Base-by-base conservation (phyloP, 1,140 invertebrate species). In the Homalodisca vitripennis region DNA sequence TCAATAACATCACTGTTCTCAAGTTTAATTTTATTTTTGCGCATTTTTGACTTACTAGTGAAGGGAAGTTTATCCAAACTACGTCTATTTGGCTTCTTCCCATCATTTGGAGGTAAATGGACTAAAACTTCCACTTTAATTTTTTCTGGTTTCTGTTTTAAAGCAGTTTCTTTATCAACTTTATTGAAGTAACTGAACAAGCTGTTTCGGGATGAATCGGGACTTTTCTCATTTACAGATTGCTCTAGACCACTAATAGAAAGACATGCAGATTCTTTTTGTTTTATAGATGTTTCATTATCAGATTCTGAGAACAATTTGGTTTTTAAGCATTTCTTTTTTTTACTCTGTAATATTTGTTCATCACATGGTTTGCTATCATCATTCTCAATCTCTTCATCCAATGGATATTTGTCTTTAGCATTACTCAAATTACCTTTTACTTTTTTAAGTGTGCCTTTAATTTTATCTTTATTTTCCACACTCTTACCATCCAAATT, bases 161-260 rank as follows among this genome's bases (percentile, higher is more conserved):
- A 34, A 2, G 41, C 63, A 46, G 32, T 66, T 46, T 66, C 63
- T 47, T 66, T 66, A 27, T 66, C 32, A 24, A 66, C 63, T 66
- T 66, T 66, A 26, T 46, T 66, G 22, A 66, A 66, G 31, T 66
- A 66, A 47, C 32, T 47, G 27, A 66, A 66, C 22, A 66, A 47
- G 27, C 63, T 66, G 20, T 27, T 46, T 22, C 24, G 10, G 14
- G 24, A 26, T 24, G 32, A 22, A 2, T 22, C 26, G 12, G 17
- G n/a, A 66, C 17, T 34, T 46, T 13, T 66, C 46, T 22, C 47
- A 26, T 66, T 27, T 34, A 32, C 34, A 24, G 13, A 47, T 66
- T 66, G 13, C 46, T 34, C 22, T 22, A 2, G n/a, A n/a, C n/a
- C n/a, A n/a, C n/a, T n/a, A n/a, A n/a, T n/a, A n/a, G n/a, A n/a